Evolutionary conservation across 2,888 invertebrate species (phyloP).

Genomic region (Idaea straminata): DNA sequence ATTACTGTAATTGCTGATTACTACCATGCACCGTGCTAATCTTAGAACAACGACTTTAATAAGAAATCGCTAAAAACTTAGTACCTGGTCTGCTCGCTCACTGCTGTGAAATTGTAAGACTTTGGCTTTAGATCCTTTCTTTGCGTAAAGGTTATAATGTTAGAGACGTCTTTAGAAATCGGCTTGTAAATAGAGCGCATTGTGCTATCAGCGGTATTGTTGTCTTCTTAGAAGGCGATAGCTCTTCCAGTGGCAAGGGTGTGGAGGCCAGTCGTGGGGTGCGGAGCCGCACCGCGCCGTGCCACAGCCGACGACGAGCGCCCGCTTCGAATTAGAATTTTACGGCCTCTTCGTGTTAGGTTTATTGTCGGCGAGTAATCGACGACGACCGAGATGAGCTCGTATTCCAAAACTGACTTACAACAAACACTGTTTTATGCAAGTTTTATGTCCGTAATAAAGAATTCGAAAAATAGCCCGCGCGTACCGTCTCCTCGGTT

Average conservation of each 20-base stretch:
- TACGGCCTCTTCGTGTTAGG: conserved; percentile 77
- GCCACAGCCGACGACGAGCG: conserved; percentile 33
- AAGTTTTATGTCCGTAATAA: conserved; percentile 68
- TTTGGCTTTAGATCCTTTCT: conserved; percentile 15
- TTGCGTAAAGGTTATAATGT: conserved; percentile 27
- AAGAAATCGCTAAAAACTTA: conserved; percentile 10
- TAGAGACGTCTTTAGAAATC: conserved; percentile 25
- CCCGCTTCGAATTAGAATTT: conserved; percentile 74
- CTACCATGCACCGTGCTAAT: conserved; percentile 11
- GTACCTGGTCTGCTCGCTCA: neutral
- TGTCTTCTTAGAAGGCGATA: conserved; percentile 28
- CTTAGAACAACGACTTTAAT: conserved; percentile 18
- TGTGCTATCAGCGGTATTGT: conserved; percentile 27
- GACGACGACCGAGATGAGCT: conserved; percentile 73
- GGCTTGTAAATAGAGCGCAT: conserved; percentile 22
- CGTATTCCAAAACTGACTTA: conserved; percentile 76
- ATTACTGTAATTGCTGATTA: conserved; percentile 18
- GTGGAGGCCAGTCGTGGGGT: conserved; percentile 31
- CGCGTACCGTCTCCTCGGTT: conserved; percentile 17
- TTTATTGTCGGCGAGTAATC: conserved; percentile 74
- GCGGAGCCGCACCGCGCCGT: conserved; percentile 19
- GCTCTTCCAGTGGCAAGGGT: conserved; percentile 32
- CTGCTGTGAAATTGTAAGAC: conserved; percentile 7
- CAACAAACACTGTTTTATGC: conserved; percentile 73
- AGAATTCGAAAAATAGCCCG: conserved; percentile 45